Evolutionary conservation across 2,797 vertebrate species (phyloP).

Genomic region (Podarcis siculus): DNA sequence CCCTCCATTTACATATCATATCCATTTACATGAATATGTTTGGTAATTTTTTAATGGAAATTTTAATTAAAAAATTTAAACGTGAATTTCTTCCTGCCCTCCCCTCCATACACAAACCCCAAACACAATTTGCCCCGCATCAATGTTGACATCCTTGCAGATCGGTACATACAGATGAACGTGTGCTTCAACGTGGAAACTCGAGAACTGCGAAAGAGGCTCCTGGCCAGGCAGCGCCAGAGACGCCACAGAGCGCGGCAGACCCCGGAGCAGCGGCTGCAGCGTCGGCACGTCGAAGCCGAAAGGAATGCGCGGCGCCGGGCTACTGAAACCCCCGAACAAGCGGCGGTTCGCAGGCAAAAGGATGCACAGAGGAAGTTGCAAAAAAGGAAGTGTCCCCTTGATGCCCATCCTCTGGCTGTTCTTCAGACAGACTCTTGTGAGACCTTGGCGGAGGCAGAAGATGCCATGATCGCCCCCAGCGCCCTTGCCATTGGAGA

Average conservation of each 20-base stretch:
- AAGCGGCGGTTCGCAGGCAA: neutral
- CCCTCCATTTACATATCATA: no score
- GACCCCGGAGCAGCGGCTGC: neutral
- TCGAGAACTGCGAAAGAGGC: neutral
- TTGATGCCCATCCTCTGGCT: neutral
- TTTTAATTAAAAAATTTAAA: no score
- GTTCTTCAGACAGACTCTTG: neutral
- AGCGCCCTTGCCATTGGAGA: neutral
- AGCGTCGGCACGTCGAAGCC: neutral
- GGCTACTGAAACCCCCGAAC: neutral
- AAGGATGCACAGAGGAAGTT: neutral
- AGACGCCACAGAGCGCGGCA: neutral
- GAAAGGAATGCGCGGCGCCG: neutral
- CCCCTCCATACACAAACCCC: neutral
- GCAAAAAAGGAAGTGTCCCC: neutral
- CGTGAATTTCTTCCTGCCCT: neutral
- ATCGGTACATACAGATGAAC: neutral
- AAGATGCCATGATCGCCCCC: neutral
- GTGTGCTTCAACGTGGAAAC: neutral
- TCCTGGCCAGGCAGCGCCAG: neutral
- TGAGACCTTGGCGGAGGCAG: neutral
- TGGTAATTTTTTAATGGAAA: no score
- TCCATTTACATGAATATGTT: no score
- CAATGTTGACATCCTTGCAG: neutral
- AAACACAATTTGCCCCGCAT: neutral